Conservation (phyloP, 2,113 vertebrate species). For the Nibea coibor region DNA sequence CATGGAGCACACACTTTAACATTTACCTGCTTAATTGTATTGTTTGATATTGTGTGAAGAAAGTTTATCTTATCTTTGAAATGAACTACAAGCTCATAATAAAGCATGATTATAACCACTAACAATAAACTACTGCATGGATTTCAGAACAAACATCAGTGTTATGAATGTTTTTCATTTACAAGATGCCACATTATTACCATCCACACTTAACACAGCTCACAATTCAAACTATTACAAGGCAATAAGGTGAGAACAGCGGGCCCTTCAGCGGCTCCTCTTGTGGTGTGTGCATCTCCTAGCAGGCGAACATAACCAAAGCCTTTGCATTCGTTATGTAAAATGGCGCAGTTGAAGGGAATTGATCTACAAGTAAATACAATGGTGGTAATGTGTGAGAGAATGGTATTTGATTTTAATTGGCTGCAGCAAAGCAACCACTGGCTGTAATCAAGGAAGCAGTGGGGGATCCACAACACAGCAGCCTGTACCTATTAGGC, state of each 20-base stretch:
- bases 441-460: constrained; percentile 73
- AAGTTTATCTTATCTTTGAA: constrained; percentile 2
- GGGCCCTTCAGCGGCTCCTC: constrained; percentile 38
- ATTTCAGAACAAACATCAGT: constrained; percentile 25
- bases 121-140: neutral
- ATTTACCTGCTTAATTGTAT: no score
- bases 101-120: neutral
- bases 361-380: constrained; percentile 71
- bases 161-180: constrained; percentile 24
- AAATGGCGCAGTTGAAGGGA: constrained; percentile 68
- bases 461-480: constrained; percentile 65
- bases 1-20: no score
- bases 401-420: constrained; percentile 74
- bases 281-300: constrained; percentile 40
- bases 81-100: neutral
- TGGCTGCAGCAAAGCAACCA: constrained; percentile 72
- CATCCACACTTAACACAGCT: constrained; percentile 19
- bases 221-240: constrained; percentile 32
- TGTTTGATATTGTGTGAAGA: neutral
- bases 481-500: constrained; percentile 58
- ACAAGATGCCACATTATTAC: constrained; percentile 26
- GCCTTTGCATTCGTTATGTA: constrained; percentile 72
- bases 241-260: constrained; percentile 61
- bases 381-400: constrained; percentile 65
- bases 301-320: constrained; percentile 68